A percentile compares a stretch with the other conserved stretches of the same genome.
Evolutionary conservation across 1,140 invertebrate species (phyloP).

Genomic region (Leptestheria dahalacensis): DNA sequence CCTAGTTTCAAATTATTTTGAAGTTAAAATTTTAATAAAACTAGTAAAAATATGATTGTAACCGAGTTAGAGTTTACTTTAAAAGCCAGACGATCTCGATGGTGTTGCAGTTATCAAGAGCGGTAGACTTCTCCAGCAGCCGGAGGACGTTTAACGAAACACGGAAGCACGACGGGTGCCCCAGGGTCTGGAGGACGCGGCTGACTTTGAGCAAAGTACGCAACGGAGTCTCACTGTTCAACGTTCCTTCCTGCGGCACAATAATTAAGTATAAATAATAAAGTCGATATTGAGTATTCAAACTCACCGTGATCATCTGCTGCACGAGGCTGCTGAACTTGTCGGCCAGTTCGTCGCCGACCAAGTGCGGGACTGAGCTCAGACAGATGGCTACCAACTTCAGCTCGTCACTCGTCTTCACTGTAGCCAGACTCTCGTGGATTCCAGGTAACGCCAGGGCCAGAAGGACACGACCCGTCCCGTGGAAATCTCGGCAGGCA

Average conservation of each 20-base stretch:
- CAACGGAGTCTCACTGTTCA: background rate
- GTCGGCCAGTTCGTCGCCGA: constrained; percentile 2
- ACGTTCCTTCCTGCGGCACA: background rate
- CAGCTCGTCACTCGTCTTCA: constrained; percentile 13
- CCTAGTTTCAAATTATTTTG: too few species aligned
- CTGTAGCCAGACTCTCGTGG: background rate
- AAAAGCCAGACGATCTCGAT: constrained; percentile 8
- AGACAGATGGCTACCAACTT: constrained; percentile 17
- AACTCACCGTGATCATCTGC: background rate
- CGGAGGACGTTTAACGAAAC: background rate
- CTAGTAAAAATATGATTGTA: background rate
- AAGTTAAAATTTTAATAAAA: background rate
- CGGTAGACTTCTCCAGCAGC: background rate
- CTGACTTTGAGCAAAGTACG: background rate
- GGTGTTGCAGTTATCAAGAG: background rate
- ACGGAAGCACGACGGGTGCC: background rate
- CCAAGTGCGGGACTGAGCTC: background rate
- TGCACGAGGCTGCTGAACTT: constrained; percentile 1
- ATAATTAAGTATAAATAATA: background rate
- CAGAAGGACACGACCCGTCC: constrained; percentile 14
- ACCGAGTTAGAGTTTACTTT: background rate
- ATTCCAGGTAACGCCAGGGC: constrained; percentile 16
- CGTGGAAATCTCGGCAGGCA: constrained; percentile 3
- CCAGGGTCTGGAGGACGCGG: background rate
- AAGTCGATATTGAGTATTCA: background rate